A percentile compares a stretch with the other conserved stretches of the same genome.
Evolutionary conservation across 1,140 invertebrate genomes (phyloP).

Genomic region (Drosophila lowei): DNA sequence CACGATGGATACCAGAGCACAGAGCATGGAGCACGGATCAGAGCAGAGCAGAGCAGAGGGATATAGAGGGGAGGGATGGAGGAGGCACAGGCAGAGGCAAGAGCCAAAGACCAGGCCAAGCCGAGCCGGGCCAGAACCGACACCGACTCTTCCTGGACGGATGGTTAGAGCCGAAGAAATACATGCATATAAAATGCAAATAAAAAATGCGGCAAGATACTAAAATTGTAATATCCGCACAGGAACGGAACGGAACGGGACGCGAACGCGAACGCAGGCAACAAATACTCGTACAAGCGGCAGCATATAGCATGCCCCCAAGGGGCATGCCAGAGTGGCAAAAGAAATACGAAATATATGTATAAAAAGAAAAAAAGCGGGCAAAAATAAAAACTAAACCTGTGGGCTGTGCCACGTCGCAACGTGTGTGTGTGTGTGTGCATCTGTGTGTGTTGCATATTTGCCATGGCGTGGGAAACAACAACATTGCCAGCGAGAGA

Average conservation of each 20-base stretch:
- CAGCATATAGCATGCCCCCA: constrained; percentile 9
- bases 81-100: constrained; percentile 1
- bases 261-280: constrained; percentile 45
- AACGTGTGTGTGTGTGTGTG: constrained; percentile 2
- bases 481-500: constrained; percentile 49
- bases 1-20: constrained; percentile 31
- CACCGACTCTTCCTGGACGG: background rate
- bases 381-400: constrained; percentile 60
- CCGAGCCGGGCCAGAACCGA: background rate
- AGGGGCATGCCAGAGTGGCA: constrained; percentile 23
- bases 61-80: background rate
- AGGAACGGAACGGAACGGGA: constrained; percentile 48
- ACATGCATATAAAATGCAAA: constrained; percentile 81
- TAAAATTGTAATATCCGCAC: constrained; percentile 80
- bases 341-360: constrained; percentile 31
- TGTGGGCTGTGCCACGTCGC: constrained; percentile 54
- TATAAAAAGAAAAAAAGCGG: constrained; percentile 27
- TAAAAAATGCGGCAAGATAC: constrained; percentile 78
- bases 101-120: background rate
- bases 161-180: constrained; percentile 27
- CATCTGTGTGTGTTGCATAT: constrained; percentile 44
- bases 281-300: constrained; percentile 28
- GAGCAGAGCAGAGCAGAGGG: background rate
- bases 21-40: background rate
- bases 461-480: constrained; percentile 73